These are phyloP conservation scores for Thymallus thymallus DNA, from an alignment of 2,113 vertebrate genomes.

Conservation along the genomic window DNA sequence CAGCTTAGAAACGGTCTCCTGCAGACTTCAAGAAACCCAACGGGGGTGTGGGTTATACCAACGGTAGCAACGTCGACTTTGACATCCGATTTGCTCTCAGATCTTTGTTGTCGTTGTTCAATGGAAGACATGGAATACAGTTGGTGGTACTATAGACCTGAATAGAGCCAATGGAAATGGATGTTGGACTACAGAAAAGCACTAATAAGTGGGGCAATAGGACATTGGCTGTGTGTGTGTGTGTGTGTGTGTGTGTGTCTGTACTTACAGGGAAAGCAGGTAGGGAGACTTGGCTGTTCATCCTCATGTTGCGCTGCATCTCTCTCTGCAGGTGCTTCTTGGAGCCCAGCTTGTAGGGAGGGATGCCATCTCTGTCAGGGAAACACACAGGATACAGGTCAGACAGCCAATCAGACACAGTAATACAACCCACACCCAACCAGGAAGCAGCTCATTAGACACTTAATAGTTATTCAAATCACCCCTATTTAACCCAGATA, in stretches of 20 bases:
- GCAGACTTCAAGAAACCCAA: constrained; percentile 69
- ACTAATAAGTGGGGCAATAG: background rate
- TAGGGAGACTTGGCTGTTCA: constrained; percentile 93
- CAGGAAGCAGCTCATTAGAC: background rate
- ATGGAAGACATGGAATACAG: constrained; percentile 60
- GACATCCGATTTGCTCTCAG: constrained; percentile 55
- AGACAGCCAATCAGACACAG: background rate
- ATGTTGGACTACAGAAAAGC: no score
- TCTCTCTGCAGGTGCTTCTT: constrained; percentile 96
- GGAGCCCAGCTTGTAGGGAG: constrained; percentile 87
- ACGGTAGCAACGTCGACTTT: constrained; percentile 28
- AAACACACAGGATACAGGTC: background rate
- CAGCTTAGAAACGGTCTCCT: constrained; percentile 67
- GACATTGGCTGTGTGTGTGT: constrained; percentile 19
- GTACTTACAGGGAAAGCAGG: constrained; percentile 95
- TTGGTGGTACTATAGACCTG: constrained; percentile 53
- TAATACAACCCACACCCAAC: background rate
- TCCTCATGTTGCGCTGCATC: constrained; percentile 92
- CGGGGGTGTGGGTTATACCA: constrained; percentile 51
- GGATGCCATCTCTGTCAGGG: constrained; percentile 87
- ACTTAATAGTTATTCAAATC: no score
- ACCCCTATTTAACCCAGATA: background rate
- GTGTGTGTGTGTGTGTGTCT: constrained; percentile 51
- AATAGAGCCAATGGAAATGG: constrained; percentile 14
- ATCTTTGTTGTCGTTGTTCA: constrained; percentile 62